A percentile compares a stretch with the other conserved stretches of the same genome.
Evolutionary conservation across 2,797 vertebrate species (phyloP).

Genomic region (Pangasius larnaudii): DNA sequence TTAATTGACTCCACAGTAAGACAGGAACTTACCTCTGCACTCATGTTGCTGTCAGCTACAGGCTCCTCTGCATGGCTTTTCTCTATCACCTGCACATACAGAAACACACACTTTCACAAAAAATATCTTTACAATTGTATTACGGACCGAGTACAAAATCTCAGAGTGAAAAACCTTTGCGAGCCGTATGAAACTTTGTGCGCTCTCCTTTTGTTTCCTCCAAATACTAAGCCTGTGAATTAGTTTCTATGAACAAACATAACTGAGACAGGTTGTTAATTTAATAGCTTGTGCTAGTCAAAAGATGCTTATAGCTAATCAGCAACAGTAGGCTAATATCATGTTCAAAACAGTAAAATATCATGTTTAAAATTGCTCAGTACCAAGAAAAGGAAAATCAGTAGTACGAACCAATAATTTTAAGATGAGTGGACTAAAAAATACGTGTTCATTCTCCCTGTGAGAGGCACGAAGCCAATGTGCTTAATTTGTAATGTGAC

Average conservation of each 20-base stretch:
- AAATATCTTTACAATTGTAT: neutral
- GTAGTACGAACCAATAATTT: no score
- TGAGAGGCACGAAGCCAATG: no score
- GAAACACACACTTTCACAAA: neutral
- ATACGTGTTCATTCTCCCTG: no score
- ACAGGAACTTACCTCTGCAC: conserved; percentile 68
- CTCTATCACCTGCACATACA: conserved; percentile 65
- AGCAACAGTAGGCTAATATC: neutral
- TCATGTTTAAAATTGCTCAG: neutral
- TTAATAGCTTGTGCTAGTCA: neutral
- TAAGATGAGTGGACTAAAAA: no score
- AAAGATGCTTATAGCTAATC: neutral
- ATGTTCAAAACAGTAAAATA: neutral
- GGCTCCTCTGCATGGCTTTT: conserved; percentile 63
- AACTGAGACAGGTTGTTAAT: neutral
- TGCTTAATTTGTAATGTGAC: neutral
- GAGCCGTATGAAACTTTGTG: neutral
- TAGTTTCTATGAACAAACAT: neutral
- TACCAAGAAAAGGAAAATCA: neutral
- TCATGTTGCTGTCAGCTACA: conserved; percentile 51
- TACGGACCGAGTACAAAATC: neutral
- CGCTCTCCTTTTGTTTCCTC: neutral
- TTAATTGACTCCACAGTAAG: neutral
- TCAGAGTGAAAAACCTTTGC: neutral
- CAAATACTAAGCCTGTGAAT: neutral